Percentiles rank a stretch among this genome's conserved stretches.
Evolutionary conservation across 2,888 invertebrate species (phyloP).

Genomic region (Brachyopa scutellaris): DNA sequence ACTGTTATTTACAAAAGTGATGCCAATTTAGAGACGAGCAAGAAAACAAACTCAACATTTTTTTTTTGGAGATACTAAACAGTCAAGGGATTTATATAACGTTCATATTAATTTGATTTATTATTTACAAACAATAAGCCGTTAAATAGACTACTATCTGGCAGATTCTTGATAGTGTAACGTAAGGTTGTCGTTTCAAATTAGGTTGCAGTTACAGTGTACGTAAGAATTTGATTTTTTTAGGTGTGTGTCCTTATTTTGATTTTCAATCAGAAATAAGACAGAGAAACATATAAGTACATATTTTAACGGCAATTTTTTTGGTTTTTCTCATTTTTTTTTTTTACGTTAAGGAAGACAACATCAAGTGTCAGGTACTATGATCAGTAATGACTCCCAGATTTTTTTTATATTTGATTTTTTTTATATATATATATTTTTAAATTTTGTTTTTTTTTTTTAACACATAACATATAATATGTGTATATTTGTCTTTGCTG

Average conservation of each 20-base stretch:
- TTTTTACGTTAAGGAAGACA: slow-evolving; percentile 65
- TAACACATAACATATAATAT: slow-evolving; percentile 14
- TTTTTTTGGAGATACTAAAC: neutral
- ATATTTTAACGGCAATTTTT: slow-evolving; percentile 30
- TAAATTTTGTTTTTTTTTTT: neutral
- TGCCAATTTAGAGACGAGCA: neutral
- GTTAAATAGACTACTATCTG: slow-evolving; percentile 1
- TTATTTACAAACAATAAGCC: slow-evolving; percentile 40
- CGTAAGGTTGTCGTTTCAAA: neutral
- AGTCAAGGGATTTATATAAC: neutral
- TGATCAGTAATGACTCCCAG: slow-evolving; percentile 69
- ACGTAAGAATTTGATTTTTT: slow-evolving; percentile 8
- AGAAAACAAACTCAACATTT: neutral
- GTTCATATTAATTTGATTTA: slow-evolving; percentile 9
- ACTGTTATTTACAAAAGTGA: slow-evolving; percentile 48
- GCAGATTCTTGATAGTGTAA: neutral
- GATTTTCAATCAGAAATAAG: slow-evolving; percentile 1
- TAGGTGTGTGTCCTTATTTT: neutral
- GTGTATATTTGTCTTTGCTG: slow-evolving; percentile 11
- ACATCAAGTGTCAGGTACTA: slow-evolving; percentile 70
- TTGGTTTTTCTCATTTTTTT: too few species aligned
- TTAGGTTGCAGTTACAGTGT: neutral
- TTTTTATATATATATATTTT: neutral
- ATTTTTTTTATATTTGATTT: slow-evolving; percentile 18
- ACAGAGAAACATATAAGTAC: slow-evolving; percentile 11